These are phyloP conservation scores for Pteruthius melanotis DNA, from an alignment of 2,113 vertebrate species.

Conservation along the genomic window DNA sequence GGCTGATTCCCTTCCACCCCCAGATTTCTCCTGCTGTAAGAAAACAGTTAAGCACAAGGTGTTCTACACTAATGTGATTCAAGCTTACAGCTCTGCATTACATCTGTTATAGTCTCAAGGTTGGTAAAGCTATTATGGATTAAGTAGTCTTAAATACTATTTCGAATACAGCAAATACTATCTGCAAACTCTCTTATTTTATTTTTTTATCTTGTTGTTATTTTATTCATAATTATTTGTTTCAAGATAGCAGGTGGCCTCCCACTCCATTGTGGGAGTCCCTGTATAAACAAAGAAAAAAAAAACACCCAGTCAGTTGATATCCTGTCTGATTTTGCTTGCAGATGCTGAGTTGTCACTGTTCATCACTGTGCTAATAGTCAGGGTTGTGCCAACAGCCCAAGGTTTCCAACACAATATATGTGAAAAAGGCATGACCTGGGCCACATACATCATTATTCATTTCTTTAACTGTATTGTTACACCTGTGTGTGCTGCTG, in stretches of 20 bases:
- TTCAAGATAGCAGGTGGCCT: not conserved
- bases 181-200: not conserved
- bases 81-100: not conserved
- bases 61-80: not conserved
- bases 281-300: not conserved
- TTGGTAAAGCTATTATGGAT: not conserved
- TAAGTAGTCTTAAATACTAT: not conserved
- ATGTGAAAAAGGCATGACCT: not conserved
- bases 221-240: not conserved
- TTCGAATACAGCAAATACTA: not conserved
- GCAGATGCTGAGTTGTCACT: slow-evolving; percentile 1
- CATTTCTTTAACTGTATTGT: not conserved
- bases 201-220: not conserved
- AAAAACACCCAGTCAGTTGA: not conserved
- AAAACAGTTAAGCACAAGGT: not conserved
- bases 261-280: not conserved
- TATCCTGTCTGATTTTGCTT: not conserved
- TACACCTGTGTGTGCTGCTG: not conserved
- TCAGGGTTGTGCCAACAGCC: not conserved
- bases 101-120: not conserved
- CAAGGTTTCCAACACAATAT: not conserved
- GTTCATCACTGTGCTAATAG: not conserved
- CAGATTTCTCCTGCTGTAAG: not conserved
- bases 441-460: not conserved
- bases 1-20: not conserved